Evolutionary conservation across 1,140 invertebrate species (phyloP), one percentile per base, ranked within the genome.

Genomic region (Leguminivora glycinivorella): DNA sequence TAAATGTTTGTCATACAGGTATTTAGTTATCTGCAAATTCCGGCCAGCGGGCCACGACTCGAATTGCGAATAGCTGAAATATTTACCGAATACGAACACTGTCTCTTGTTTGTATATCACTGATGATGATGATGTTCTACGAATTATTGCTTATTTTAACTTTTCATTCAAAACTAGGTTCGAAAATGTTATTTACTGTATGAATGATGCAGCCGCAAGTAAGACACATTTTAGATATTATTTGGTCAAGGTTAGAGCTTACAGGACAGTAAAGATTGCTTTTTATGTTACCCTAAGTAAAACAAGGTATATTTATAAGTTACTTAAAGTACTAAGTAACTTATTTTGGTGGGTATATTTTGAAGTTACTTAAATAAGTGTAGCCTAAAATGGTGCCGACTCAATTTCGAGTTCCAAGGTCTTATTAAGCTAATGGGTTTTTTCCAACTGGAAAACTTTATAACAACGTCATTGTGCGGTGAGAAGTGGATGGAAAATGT

Each of bases 61-160:
- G 73, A 78, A 78, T 73, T 69, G 56, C 74, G 76, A 80, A 89
- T 89, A 83, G 72, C 82, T 83, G 80, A 76, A 85, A 87, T 89
- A 84, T 84, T 82, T 84, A 7, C 58, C 26, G 26, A 60, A 63
- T 63, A 63, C 2, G 17, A 22, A 29, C n/a, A 17, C 14, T 22
- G 40, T 43, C 40, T 5, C n/a, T 17, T 43, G n/a, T 43, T 43
- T 38, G 1, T 0, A 38, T 38, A 38, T 38, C 2, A n/a, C 12
- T 38, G 34, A 0, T 12, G 2, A 6, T 14, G 4, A 38, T 38
- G 10, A n/a, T n/a, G 34, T 38, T 34, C 7, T 34, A 31, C 1
- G 1, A 9, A 31, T 1, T 31, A 9, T 9, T 31, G 6, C 6
- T 9, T 6, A 6, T 4, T 34, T 34, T 34, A 34, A 34, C 31